Conservation (phyloP, 2,113 vertebrate species). For the Paraplagusia blochii region DNA sequence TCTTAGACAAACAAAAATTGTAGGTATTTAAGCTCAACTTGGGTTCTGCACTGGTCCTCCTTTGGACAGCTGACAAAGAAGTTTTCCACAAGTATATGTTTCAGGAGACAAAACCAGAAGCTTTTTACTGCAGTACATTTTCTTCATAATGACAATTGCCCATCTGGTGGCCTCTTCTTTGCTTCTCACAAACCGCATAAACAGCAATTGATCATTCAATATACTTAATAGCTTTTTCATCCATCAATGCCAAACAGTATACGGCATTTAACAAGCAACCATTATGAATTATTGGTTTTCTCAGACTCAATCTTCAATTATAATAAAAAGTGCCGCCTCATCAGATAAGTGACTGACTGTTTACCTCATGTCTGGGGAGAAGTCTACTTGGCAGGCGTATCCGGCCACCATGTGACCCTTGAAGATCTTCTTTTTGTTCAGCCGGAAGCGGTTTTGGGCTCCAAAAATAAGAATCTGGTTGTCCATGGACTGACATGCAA, state of each 20-base stretch:
- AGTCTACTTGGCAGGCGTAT: conserved; percentile 97
- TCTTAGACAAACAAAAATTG: no score
- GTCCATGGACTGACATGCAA: conserved; percentile 98
- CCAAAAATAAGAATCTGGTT: conserved; percentile 99
- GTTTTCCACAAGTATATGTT: no score
- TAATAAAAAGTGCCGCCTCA: neutral
- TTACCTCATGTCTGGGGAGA: conserved; percentile 99
- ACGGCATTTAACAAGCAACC: neutral
- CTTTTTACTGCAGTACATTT: no score
- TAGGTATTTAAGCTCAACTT: conserved; percentile 38
- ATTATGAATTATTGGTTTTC: neutral
- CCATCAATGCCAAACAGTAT: neutral
- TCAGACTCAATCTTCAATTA: neutral
- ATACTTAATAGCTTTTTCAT: neutral
- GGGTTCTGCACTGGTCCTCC: conserved; percentile 9
- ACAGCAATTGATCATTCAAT: no score
- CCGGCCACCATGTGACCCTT: conserved; percentile 99
- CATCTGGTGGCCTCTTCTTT: no score
- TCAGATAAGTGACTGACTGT: neutral
- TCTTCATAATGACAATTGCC: no score
- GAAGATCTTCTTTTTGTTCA: conserved; percentile 99
- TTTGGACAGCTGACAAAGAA: no score
- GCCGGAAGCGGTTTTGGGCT: conserved; percentile 95
- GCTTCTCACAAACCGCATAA: no score
- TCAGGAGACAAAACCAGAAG: no score